Evolutionary conservation across 2,888 invertebrate species (phyloP).

Genomic region (Acrobasis suavella): DNA sequence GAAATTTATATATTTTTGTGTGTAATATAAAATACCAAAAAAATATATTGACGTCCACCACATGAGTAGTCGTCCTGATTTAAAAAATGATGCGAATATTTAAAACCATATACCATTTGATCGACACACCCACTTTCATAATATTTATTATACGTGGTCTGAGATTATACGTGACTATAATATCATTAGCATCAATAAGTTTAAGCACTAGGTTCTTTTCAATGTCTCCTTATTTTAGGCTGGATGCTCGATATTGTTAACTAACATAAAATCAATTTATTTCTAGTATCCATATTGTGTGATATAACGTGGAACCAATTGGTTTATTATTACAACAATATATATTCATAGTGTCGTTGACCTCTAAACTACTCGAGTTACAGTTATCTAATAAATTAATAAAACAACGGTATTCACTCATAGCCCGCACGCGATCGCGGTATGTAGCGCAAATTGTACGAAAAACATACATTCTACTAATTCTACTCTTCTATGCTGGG

Average conservation of each 20-base stretch:
- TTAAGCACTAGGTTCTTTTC: too few species aligned
- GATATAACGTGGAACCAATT: conserved; percentile 34
- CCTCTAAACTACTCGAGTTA: conserved; percentile 63
- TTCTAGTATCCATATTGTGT: conserved; percentile 1
- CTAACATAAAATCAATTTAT: background rate
- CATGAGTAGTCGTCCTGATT: background rate
- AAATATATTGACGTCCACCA: background rate
- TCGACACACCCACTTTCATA: background rate
- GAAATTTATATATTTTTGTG: too few species aligned
- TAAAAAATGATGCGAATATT: background rate
- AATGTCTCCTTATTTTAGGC: too few species aligned
- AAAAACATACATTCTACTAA: conserved; percentile 14
- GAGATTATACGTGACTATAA: too few species aligned
- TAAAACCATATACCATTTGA: background rate
- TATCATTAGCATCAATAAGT: too few species aligned
- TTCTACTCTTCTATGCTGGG: background rate
- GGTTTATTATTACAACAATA: conserved; percentile 57
- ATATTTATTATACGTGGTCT: too few species aligned
- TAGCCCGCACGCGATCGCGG: conserved; percentile 40
- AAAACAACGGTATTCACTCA: conserved; percentile 66
- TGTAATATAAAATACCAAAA: too few species aligned
- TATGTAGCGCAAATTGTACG: conserved; percentile 12
- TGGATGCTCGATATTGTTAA: too few species aligned
- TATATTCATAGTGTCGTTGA: conserved; percentile 58
- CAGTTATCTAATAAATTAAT: conserved; percentile 64